Evolutionary conservation across 2,113 vertebrate genomes (phyloP), one percentile per base, ranked within the genome.

Genomic region (Gallinago paraguaiae): DNA sequence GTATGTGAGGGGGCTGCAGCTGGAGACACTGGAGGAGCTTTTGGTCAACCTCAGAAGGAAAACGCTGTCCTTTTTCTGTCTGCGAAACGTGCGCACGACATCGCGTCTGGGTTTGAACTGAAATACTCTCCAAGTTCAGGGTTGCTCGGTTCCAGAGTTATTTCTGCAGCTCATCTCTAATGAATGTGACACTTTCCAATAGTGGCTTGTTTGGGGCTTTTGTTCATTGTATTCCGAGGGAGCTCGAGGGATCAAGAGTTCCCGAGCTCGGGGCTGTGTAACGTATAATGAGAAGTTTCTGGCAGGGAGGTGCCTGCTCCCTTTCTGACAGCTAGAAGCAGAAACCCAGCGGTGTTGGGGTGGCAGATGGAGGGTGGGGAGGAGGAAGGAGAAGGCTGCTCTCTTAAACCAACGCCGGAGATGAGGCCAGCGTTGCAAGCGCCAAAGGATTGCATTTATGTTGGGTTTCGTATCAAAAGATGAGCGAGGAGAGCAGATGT

Each of bases 391-490:
- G 45, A 20, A 33, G 37, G 79, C 37, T 77, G 63, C 17, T 51
- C 69, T 61, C 51, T 31, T 6, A 28, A 53, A 53, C 59, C 35
- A 9, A 1, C 5, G 0, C 71, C 11, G 48, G 59, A 59, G 39
- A 2, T 5, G 0, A 76, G 19, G 25, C 6, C 3, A 10, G 65
- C 88, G 63, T 37, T 30, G 61, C 37, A 13, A 80, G 64, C 3
- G 2, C n/a, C 45, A 0, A 16, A 41, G 63, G 17, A 9, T 7
- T 10, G 9, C 1, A 0, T 50, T 84, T 48, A 0, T 33, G 1
- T 13, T 13, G 64, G 64, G 17, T 20, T 63, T 53, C 41, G 53
- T 9, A 16, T 15, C 35, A 27, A n/a, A 85, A 54, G 39, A 13
- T 1, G 67, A 64, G 57, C 11, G 2, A 45, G 67, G 76, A 83